Evolutionary conservation across 64 coral and sea anemone genomes (phyloP), one percentile per base, ranked within the genome.

Genomic region (Trachythela sp.): DNA sequence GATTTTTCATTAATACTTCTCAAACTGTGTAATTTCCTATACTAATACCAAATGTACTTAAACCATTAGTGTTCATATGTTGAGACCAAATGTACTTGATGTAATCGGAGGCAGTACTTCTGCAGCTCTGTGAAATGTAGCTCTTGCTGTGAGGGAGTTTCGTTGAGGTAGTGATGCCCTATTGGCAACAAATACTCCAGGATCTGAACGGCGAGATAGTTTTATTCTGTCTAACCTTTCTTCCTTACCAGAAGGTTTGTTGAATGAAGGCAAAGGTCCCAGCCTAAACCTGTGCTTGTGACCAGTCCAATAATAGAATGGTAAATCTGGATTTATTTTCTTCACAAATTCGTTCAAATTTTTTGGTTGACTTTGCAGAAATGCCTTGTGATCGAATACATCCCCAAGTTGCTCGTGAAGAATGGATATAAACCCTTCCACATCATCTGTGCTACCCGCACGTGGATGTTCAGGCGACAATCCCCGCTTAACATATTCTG

Each of bases 221-320:
- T 68, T 70, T 30, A 91, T 40, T 42, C 40, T 71, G 84, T 91
- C 90, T n/a, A 91, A 29, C 48, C 90, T 85, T 85, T 91, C 84
- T 15, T 51, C 71, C 9, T 20, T 20, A 24, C 83, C 90, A 36
- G 89, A 90, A 20, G 89, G 77, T 10, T 75, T 51, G 48, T 92
- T 92, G 43, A 92, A 92, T 6, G 85, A 87, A 27, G 85, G 64
- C 48, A 87, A 20, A 9, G 41, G 38, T 10, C 20, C 85, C 26
- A 11, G 22, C 36, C 2, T 38, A 51, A 29, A 92, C 26, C 85
- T 31, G 1, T 87, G 30, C 35, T 76, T 87, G 45, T 36, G 30
- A 22, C 90, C 90, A 51, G 85, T 92, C 84, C 91, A 92, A 54
- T 91, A 67, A 11, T 67, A 91, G 31, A 91, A 91, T 20, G 83